phyloP scores from a whole-genome alignment of 23 tunicate genomes.

The Aplidium turbinatum region DNA sequence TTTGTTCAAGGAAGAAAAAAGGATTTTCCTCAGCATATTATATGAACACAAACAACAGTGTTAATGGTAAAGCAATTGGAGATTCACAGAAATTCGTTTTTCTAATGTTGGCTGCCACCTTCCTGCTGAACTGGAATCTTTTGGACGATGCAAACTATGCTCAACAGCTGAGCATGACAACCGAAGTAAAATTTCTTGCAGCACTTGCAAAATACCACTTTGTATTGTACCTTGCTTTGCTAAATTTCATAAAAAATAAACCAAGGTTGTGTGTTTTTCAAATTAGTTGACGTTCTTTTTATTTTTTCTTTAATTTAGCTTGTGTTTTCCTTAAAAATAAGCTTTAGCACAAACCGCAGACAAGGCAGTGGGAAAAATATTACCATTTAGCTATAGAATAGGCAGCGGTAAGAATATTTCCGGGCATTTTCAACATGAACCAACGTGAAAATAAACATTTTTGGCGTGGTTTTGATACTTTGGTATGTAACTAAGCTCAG shows the following conservation, averaged over 20 bases:
- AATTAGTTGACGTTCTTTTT: not conserved
- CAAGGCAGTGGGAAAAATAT: conserved; percentile 4
- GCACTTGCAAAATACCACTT: conserved; percentile 18
- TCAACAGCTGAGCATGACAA: conserved; percentile 18
- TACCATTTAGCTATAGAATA: conserved; percentile 1
- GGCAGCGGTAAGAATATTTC: conserved; percentile 14
- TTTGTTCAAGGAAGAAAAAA: conserved; percentile 6
- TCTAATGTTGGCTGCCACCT: conserved; percentile 10
- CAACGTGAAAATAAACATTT: conserved; percentile 5
- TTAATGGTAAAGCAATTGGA: conserved; percentile 5
- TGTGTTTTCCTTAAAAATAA: not conserved
- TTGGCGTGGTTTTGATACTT: not conserved
- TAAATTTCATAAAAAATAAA: conserved; percentile 15
- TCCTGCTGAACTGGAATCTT: not conserved
- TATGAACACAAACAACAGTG: not conserved
- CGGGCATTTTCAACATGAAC: conserved; percentile 10
- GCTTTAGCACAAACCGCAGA: not conserved
- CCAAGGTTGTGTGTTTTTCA: not conserved
- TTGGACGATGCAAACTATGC: conserved; percentile 11
- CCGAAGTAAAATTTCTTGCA: conserved; percentile 18
- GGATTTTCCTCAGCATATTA: conserved; percentile 2
- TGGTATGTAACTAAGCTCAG: too few species aligned
- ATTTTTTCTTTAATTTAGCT: not conserved
- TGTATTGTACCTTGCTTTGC: conserved; percentile 26
- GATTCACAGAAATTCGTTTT: conserved; percentile 3